Percentiles rank a stretch among this genome's conserved stretches.
Evolutionary conservation across 2,888 invertebrate genomes (phyloP).

Genomic region (Cordylochernes scorpioides): DNA sequence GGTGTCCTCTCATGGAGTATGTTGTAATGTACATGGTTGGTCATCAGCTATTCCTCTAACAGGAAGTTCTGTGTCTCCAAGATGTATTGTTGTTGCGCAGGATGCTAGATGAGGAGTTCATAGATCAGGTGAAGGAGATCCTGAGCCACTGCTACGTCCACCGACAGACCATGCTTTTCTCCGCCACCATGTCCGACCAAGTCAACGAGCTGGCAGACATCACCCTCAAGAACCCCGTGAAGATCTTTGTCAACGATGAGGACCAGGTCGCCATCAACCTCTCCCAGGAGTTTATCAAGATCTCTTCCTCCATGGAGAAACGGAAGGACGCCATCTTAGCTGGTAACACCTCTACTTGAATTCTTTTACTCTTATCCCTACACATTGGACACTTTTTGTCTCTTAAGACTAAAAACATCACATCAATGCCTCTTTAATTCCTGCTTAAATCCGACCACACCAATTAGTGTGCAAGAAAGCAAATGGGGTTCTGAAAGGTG

Average conservation of each 20-base stretch:
- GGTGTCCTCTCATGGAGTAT: too few species aligned
- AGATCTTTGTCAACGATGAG: conserved; percentile 82
- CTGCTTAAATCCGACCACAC: too few species aligned
- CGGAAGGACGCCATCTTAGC: conserved; percentile 71
- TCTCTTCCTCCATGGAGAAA: conserved; percentile 58
- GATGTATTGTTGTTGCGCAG: conserved; percentile 21
- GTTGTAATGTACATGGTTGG: too few species aligned
- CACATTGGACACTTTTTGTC: too few species aligned
- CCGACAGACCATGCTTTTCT: conserved; percentile 86
- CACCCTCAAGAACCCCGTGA: conserved; percentile 68
- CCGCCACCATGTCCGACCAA: conserved; percentile 97
- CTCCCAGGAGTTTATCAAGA: conserved; percentile 80
- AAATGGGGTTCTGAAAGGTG: too few species aligned
- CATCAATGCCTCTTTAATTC: too few species aligned
- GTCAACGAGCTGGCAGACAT: conserved; percentile 68
- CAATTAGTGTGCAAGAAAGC: too few species aligned
- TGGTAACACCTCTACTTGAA: too few species aligned
- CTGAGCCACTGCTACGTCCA: conserved; percentile 67
- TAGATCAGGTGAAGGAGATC: conserved; percentile 96
- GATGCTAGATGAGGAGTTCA: conserved; percentile 94
- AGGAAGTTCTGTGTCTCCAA: too few species aligned
- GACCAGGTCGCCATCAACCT: conserved; percentile 83
- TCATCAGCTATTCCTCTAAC: too few species aligned
- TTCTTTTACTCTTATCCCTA: too few species aligned
- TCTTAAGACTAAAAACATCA: too few species aligned